Evolutionary conservation across 2,888 invertebrate species (phyloP).

Genomic region (Boloria selene): DNA sequence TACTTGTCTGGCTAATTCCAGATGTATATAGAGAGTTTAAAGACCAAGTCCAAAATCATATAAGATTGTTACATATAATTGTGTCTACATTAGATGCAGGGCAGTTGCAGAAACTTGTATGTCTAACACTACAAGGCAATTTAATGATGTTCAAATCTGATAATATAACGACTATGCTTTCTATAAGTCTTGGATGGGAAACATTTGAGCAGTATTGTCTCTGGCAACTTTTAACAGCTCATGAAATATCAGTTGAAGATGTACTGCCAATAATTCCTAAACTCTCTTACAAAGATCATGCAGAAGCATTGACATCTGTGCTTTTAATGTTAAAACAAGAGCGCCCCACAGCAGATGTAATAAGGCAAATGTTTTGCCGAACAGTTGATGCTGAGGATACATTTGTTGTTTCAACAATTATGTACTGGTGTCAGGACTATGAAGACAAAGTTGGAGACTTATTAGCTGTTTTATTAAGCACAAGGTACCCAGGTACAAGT

Average conservation of each 20-base stretch:
- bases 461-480: conserved; percentile 89
- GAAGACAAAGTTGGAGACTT: conserved; percentile 94
- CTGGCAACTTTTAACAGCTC: conserved; percentile 97
- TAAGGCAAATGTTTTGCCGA: conserved; percentile 91
- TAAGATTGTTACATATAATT: conserved; percentile 93
- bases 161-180: conserved; percentile 87
- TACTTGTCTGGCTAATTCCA: conserved; percentile 96
- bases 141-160: conserved; percentile 91
- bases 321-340: conserved; percentile 95
- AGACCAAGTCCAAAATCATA: conserved; percentile 92
- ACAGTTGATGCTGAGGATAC: conserved; percentile 89
- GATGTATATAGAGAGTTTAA: conserved; percentile 96
- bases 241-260: conserved; percentile 95
- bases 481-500: conserved; percentile 92
- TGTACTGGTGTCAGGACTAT: conserved; percentile 97
- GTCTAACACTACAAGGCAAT: conserved; percentile 94
- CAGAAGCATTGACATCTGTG: conserved; percentile 96
- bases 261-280: conserved; percentile 89
- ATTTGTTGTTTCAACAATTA: conserved; percentile 94
- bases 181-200: conserved; percentile 96
- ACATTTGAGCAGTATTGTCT: conserved; percentile 98
- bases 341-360: conserved; percentile 92
- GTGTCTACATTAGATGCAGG: conserved; percentile 94
- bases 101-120: conserved; percentile 95
- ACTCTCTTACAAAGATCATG: conserved; percentile 91